Conservation (phyloP, 1,140 invertebrate species). For the Ceratoteleas bidentatus region DNA sequence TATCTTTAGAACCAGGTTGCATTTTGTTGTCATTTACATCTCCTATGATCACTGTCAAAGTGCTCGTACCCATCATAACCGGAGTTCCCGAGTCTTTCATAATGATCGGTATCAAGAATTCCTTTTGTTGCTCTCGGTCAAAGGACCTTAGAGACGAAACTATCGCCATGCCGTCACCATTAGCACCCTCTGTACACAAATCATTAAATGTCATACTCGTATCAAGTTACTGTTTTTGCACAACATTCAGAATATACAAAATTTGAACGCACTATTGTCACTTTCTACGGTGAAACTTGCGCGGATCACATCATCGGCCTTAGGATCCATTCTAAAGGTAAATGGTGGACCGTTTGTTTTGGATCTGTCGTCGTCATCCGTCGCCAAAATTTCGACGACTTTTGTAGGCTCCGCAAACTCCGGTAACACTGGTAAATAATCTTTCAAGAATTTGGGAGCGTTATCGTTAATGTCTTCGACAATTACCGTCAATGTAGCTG, state of each 20-base stretch:
- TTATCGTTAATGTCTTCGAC: conserved; percentile 99
- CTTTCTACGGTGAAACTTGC: conserved; percentile 97
- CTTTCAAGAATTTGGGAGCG: conserved; percentile 93
- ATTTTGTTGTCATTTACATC: conserved; percentile 99
- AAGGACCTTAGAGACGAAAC: conserved; percentile 94
- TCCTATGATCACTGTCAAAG: conserved; percentile 96
- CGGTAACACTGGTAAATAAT: conserved; percentile 94
- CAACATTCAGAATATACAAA: not conserved
- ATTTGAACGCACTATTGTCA: conserved; percentile 88
- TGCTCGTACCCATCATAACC: conserved; percentile 96
- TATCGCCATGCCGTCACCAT: conserved; percentile 97
- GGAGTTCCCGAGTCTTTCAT: conserved; percentile 95
- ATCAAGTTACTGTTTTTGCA: no score
- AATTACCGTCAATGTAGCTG: conserved; percentile 96
- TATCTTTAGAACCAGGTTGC: conserved; percentile 97
- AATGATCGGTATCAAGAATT: conserved; percentile 96
- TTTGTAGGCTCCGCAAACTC: conserved; percentile 94
- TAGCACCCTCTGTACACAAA: conserved; percentile 89
- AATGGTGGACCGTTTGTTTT: conserved; percentile 97
- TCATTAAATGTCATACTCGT: not conserved
- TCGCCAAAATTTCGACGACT: conserved; percentile 95
- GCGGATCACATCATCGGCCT: conserved; percentile 94
- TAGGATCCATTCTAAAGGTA: conserved; percentile 94
- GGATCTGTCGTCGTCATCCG: conserved; percentile 96
- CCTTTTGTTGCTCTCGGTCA: conserved; percentile 97